Evolutionary conservation across 2,888 invertebrate genomes (phyloP).

Genomic region (Disparrhopalites patrizii): DNA sequence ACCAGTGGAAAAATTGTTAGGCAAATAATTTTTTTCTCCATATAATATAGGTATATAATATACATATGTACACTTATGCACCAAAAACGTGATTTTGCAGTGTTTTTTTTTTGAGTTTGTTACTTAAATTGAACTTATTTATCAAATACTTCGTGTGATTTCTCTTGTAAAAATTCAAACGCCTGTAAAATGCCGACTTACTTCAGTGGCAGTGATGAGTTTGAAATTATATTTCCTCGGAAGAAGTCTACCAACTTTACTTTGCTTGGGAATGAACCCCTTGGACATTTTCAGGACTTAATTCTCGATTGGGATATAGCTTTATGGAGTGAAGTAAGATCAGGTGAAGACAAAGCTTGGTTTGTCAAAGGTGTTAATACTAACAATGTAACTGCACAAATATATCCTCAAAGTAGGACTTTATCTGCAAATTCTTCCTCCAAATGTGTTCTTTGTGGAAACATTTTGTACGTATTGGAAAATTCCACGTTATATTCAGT

Average conservation of each 20-base stretch:
- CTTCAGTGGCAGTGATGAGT: slow-evolving; percentile 36
- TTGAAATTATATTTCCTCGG: slow-evolving; percentile 28
- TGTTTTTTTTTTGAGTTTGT: neutral
- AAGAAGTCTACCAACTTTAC: neutral
- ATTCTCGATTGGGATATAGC: slow-evolving; percentile 19
- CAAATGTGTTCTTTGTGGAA: slow-evolving; percentile 6
- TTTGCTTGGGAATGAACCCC: neutral
- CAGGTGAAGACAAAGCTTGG: slow-evolving; percentile 3
- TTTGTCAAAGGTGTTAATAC: slow-evolving; percentile 3
- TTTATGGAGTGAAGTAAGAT: neutral
- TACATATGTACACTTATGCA: too few relatives aligned
- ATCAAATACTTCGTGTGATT: too few relatives aligned
- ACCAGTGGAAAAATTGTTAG: slow-evolving; percentile 44
- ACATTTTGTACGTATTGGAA: slow-evolving; percentile 4
- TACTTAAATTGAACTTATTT: too few relatives aligned
- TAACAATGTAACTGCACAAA: neutral
- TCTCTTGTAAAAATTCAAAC: too few relatives aligned
- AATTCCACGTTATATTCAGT: neutral
- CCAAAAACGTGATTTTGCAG: slow-evolving; percentile 3
- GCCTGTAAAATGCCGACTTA: slow-evolving; percentile 2
- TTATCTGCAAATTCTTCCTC: neutral
- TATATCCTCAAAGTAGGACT: neutral
- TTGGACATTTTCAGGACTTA: slow-evolving; percentile 5
- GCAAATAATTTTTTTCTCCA: too few relatives aligned
- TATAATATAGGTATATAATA: too few relatives aligned